Percentiles rank a stretch among this genome's conserved stretches.
These are phyloP conservation scores for Hirtodrosophila duncani DNA, from an alignment of 2,888 invertebrate genomes.

Conservation along the genomic window DNA sequence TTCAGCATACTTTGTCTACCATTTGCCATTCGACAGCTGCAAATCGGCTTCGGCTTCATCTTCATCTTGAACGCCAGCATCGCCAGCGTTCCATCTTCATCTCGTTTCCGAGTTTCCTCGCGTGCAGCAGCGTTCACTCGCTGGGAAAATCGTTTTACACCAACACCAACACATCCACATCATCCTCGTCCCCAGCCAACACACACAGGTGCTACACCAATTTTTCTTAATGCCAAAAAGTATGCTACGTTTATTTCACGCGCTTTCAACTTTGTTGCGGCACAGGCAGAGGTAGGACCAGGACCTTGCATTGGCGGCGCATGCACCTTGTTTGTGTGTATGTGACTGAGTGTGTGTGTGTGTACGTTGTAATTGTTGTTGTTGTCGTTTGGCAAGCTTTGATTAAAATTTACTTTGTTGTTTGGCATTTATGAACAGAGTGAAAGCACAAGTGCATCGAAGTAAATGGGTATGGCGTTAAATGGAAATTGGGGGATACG, in stretches of 20 bases:
- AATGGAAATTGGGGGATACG: too few relatives aligned
- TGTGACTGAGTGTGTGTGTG: slow-evolving; percentile 20
- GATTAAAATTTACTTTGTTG: slow-evolving; percentile 57
- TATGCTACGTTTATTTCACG: slow-evolving; percentile 29
- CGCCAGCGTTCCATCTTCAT: not conserved
- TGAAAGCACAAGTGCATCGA: too few relatives aligned
- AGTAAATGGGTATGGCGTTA: too few relatives aligned
- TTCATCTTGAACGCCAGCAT: not conserved
- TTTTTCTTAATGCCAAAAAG: slow-evolving; percentile 23
- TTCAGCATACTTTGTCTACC: slow-evolving; percentile 36
- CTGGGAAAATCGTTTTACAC: slow-evolving; percentile 44
- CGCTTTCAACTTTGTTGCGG: slow-evolving; percentile 55
- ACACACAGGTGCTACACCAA: slow-evolving; percentile 10
- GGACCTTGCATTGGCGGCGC: slow-evolving; percentile 19
- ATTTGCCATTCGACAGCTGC: slow-evolving; percentile 54
- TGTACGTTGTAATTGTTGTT: slow-evolving; percentile 30
- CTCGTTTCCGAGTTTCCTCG: slow-evolving; percentile 19
- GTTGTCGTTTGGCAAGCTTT: slow-evolving; percentile 29
- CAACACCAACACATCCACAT: slow-evolving; percentile 6
- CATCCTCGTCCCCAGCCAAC: not conserved
- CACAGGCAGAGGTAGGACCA: not conserved
- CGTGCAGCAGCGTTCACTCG: slow-evolving; percentile 33
- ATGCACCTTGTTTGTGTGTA: slow-evolving; percentile 31
- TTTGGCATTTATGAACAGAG: slow-evolving; percentile 37
- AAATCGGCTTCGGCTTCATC: slow-evolving; percentile 37